These are phyloP conservation scores for Nycticebus coucang DNA, from an alignment of 2,113 vertebrate species.

Conservation along the genomic window DNA sequence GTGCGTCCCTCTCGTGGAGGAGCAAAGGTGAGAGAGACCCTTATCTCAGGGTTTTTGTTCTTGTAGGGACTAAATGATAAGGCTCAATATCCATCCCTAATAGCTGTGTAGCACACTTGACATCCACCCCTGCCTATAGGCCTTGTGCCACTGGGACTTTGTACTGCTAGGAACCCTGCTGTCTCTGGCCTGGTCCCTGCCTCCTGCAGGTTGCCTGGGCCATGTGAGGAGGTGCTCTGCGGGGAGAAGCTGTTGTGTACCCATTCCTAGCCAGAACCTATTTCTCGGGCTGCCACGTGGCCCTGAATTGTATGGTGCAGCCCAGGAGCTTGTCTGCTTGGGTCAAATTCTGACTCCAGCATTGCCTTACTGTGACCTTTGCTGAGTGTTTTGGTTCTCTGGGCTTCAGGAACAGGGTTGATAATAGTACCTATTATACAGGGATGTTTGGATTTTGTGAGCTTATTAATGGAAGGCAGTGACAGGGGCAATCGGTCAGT, in stretches of 20 bases:
- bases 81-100: background rate
- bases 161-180: background rate
- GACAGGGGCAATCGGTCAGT: background rate
- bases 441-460: background rate
- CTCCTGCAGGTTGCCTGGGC: background rate
- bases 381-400: slow-evolving; percentile 12
- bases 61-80: background rate
- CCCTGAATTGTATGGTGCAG: background rate
- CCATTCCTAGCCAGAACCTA: background rate
- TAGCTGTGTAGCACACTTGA: background rate
- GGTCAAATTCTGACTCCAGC: background rate
- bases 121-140: background rate
- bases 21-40: no score
- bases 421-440: background rate
- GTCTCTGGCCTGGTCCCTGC: background rate
- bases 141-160: background rate
- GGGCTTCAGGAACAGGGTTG: background rate
- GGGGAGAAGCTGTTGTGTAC: background rate
- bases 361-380: background rate
- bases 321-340: background rate
- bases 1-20: no score
- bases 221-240: fast-evolving
- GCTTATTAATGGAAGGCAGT: background rate
- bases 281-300: background rate
- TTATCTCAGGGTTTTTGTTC: background rate